These are phyloP conservation scores for Athripsodes cinereus DNA, from an alignment of 2,888 invertebrate species.

Conservation along the genomic window DNA sequence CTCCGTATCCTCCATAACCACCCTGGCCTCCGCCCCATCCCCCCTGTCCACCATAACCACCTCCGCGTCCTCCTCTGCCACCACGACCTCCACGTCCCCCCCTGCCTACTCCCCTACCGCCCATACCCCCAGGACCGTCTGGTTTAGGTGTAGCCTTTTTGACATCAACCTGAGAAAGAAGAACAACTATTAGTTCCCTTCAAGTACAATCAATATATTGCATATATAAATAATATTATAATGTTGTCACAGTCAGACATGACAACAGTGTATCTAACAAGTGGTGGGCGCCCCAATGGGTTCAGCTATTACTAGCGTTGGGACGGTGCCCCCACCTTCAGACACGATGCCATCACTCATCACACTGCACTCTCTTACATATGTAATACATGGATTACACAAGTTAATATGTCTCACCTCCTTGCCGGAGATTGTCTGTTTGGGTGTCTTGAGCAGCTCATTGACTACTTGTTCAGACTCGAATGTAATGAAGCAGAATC, in stretches of 20 bases:
- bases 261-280: too few species aligned
- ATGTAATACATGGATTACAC: background rate
- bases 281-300: conserved; percentile 24
- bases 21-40: conserved; percentile 60
- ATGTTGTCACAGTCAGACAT: too few species aligned
- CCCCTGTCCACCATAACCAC: conserved; percentile 59
- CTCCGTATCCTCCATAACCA: conserved; percentile 59
- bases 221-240: conserved; percentile 20
- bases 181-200: too few species aligned
- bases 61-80: conserved; percentile 62
- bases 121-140: conserved; percentile 64
- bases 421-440: conserved; percentile 89
- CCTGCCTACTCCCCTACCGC: conserved; percentile 58
- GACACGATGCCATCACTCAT: conserved; percentile 22
- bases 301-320: conserved; percentile 28
- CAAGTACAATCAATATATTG: too few species aligned
- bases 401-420: conserved; percentile 54
- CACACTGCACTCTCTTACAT: background rate
- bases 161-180: conserved; percentile 68
- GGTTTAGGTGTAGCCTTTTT: conserved; percentile 92
- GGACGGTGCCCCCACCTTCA: conserved; percentile 16
- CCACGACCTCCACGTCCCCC: conserved; percentile 64
- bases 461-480: conserved; percentile 93
- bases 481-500: conserved; percentile 96
- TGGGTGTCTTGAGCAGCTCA: conserved; percentile 84